Conservation (phyloP, 1,140 invertebrate species). For the Eulimnadia texana region DNA sequence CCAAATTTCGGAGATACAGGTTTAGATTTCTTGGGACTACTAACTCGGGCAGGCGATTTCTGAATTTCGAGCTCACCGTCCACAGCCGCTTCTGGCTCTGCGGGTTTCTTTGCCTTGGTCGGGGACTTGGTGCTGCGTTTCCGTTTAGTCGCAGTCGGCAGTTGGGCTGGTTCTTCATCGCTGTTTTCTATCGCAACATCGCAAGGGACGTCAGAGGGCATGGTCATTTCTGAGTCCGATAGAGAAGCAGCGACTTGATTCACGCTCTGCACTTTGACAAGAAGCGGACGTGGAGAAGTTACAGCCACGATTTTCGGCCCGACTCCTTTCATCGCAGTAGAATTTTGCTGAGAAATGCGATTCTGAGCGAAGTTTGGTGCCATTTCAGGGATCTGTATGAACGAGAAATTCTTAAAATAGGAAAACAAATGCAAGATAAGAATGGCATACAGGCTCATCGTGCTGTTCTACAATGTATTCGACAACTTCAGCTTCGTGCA, state of each 20-base stretch:
- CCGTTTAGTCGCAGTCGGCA: background rate
- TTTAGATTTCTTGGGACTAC: background rate
- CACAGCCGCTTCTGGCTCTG: background rate
- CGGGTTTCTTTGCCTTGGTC: background rate
- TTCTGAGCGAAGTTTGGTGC: too few species aligned
- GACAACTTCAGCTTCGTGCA: background rate
- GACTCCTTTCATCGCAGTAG: background rate
- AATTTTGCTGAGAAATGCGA: background rate
- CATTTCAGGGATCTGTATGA: too few species aligned
- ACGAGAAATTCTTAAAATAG: too few species aligned
- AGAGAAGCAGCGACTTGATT: background rate
- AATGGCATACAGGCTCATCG: background rate
- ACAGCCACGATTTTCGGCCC: constrained; percentile 8
- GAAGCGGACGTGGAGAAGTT: constrained; percentile 3
- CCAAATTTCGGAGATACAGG: background rate
- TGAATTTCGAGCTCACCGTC: background rate
- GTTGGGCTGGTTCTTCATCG: background rate
- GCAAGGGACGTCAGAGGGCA: background rate
- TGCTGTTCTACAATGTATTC: background rate
- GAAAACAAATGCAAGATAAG: background rate
- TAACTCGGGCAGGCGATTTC: background rate
- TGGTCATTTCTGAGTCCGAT: background rate
- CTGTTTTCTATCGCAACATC: background rate
- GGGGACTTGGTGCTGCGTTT: background rate
- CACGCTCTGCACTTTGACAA: constrained; percentile 4